Conservation (phyloP, 2,113 vertebrate species). For the Zosterops hypoxanthus region DNA sequence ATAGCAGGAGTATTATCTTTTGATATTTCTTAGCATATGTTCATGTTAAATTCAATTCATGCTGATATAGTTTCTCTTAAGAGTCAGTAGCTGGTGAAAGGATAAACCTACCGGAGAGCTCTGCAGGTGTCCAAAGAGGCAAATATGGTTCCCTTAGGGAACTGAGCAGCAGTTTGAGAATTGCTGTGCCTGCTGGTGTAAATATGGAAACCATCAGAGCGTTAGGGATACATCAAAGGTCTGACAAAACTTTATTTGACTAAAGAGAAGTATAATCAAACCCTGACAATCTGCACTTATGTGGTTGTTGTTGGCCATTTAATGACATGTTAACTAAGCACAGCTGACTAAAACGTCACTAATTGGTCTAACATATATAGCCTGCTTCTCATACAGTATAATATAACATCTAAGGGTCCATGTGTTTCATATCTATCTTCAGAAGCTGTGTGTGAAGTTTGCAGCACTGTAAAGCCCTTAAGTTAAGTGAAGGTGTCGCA, state of each 20-base stretch:
- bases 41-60: background rate
- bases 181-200: conserved; percentile 47
- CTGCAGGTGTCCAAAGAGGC: background rate
- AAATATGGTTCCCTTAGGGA: background rate
- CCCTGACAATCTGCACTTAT: conserved; percentile 71
- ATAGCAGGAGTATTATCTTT: background rate
- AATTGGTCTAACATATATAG: conserved; percentile 70
- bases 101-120: background rate
- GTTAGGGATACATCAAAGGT: conserved; percentile 68
- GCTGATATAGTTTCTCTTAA: background rate
- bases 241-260: conserved; percentile 72
- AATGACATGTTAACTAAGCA: conserved; percentile 72
- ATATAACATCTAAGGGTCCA: conserved; percentile 38
- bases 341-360: conserved; percentile 67
- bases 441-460: conserved; percentile 6
- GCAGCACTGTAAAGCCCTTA: background rate
- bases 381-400: conserved; percentile 51
- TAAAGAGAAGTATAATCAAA: conserved; percentile 75
- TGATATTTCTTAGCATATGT: background rate
- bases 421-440: conserved; percentile 31
- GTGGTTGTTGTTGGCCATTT: conserved; percentile 72
- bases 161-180: background rate
- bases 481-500: background rate
- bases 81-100: background rate
- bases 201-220: conserved; percentile 71